These are phyloP conservation scores for Teleogryllus oceanicus DNA, from an alignment of 2,888 invertebrate genomes.

Conservation along the genomic window DNA sequence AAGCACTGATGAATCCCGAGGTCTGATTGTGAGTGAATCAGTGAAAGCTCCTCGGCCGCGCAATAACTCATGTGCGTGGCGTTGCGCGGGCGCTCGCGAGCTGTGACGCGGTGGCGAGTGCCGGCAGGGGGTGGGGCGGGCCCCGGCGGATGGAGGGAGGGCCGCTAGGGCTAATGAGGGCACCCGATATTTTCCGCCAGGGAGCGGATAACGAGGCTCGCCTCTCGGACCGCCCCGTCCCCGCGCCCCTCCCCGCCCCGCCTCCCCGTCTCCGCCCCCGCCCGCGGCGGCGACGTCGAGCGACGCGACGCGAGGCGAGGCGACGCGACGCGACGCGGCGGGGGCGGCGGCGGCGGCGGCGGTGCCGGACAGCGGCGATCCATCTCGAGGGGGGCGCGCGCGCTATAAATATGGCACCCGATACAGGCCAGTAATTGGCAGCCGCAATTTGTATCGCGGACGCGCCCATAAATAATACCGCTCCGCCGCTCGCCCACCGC, in stretches of 20 bases:
- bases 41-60: no score
- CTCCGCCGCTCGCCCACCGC: not conserved
- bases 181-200: not conserved
- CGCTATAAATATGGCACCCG: slow-evolving; percentile 18
- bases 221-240: no score
- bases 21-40: no score
- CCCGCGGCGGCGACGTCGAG: no score
- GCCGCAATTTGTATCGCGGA: slow-evolving; percentile 10
- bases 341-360: not conserved
- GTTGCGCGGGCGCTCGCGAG: no score
- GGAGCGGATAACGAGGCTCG: no score
- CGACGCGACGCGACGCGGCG: not conserved
- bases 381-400: not conserved
- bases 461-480: slow-evolving; percentile 3
- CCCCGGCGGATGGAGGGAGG: not conserved
- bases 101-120: no score
- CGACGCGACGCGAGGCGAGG: no score
- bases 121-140: not conserved
- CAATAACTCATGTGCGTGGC: no score
- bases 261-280: no score
- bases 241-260: no score
- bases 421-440: slow-evolving; percentile 18
- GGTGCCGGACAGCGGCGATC: slow-evolving; percentile 7
- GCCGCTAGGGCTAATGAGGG: not conserved
- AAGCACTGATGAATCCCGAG: no score